Evolutionary conservation across 2,113 vertebrate genomes (phyloP).

Genomic region (Nerophis lumbriciformis): DNA sequence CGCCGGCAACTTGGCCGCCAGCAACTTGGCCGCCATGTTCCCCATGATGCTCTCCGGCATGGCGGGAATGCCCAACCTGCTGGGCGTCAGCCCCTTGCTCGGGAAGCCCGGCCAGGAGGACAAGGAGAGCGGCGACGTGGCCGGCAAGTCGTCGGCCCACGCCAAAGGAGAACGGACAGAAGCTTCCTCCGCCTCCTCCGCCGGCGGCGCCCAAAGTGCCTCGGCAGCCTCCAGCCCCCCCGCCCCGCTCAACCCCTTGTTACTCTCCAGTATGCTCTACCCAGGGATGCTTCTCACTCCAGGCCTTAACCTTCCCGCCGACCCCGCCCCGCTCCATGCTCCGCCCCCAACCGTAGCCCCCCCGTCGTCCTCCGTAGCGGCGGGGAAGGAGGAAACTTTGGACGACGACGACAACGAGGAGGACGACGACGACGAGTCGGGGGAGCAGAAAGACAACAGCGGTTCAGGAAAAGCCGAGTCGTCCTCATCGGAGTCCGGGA

Average conservation of each 20-base stretch:
- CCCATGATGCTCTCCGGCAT: conserved; percentile 96
- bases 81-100: conserved; percentile 82
- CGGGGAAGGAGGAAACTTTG: conserved; percentile 31
- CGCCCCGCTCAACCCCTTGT: conserved; percentile 90
- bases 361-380: conserved; percentile 14
- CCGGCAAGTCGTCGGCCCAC: conserved; percentile 56
- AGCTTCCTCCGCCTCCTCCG: conserved; percentile 77
- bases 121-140: conserved; percentile 64
- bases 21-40: conserved; percentile 90
- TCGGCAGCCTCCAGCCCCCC: conserved; percentile 70
- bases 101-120: conserved; percentile 74
- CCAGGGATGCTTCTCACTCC: conserved; percentile 99
- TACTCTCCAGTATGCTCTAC: conserved; percentile 96
- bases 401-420: conserved; percentile 40
- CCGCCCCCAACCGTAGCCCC: conserved; percentile 18
- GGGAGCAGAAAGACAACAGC: conserved; percentile 84
- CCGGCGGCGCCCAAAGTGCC: conserved; percentile 76
- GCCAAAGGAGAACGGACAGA: conserved; percentile 92
- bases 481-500: conserved; percentile 87
- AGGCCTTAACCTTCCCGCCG: conserved; percentile 97
- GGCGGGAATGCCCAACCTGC: conserved; percentile 88
- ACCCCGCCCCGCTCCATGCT: conserved; percentile 64
- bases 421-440: conserved; percentile 59
- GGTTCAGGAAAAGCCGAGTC: conserved; percentile 90
- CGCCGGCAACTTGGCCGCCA: conserved; percentile 79